These are phyloP conservation scores for Sycophila texana DNA, from an alignment of 2,888 invertebrate genomes.

Conservation along the genomic window DNA sequence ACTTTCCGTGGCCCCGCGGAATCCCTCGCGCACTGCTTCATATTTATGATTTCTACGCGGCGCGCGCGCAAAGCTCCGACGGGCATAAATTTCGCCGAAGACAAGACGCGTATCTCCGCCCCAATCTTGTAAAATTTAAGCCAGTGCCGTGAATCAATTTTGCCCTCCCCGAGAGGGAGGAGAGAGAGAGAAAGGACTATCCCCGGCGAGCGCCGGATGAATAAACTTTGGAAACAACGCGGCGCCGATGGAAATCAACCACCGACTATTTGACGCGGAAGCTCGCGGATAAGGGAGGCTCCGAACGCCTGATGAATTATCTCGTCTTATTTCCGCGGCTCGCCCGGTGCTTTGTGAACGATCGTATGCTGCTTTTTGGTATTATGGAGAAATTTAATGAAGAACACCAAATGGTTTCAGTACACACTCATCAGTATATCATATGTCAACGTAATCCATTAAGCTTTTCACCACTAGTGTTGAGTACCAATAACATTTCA, in stretches of 20 bases:
- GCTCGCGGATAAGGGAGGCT: too few relatives aligned
- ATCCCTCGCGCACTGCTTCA: constrained; percentile 27
- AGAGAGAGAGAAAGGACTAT: neutral
- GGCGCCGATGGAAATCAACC: constrained; percentile 13
- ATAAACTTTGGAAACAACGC: constrained; percentile 22
- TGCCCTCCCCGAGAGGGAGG: neutral
- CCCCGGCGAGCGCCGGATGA: neutral
- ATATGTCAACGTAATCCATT: too few relatives aligned
- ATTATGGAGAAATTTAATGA: too few relatives aligned
- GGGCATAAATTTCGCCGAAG: constrained; percentile 30
- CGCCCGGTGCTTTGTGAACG: too few relatives aligned
- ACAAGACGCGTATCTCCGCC: neutral
- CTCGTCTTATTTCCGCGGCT: too few relatives aligned
- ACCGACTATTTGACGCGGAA: neutral
- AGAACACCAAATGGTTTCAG: too few relatives aligned
- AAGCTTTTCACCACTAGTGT: too few relatives aligned
- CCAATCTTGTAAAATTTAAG: constrained; percentile 42
- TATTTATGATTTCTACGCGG: constrained; percentile 46
- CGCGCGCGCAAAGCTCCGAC: neutral
- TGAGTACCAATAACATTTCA: too few relatives aligned
- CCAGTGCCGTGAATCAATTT: constrained; percentile 36
- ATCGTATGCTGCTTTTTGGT: too few relatives aligned
- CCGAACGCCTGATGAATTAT: too few relatives aligned
- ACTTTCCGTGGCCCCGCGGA: constrained; percentile 1
- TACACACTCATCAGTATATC: too few relatives aligned